phyloP scores from a whole-genome alignment of 2,888 invertebrate genomes.

The Trichogramma dendrolimi region DNA sequence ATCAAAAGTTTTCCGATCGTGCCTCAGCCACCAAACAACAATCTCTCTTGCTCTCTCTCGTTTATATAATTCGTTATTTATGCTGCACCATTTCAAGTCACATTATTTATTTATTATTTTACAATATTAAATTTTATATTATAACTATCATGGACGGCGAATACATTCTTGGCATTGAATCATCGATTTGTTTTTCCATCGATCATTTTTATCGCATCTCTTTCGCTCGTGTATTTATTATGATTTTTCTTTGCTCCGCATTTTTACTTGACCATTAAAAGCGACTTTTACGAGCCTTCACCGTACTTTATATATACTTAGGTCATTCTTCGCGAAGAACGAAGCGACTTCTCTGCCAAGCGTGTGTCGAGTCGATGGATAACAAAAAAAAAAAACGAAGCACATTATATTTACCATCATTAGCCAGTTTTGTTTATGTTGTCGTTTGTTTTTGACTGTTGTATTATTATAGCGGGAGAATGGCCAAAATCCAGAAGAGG shows the following conservation, averaged over 20 bases:
- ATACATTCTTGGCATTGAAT: conserved; percentile 39
- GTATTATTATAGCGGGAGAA: conserved; percentile 50
- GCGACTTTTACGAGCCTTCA: no score
- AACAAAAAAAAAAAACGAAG: conserved; percentile 15
- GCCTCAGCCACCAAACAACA: conserved; percentile 32
- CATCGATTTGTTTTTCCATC: conserved; percentile 24
- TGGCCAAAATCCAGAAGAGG: conserved; percentile 44
- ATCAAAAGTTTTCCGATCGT: conserved; percentile 21
- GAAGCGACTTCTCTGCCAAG: conserved; percentile 38
- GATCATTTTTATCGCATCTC: background rate
- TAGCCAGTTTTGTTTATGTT: conserved; percentile 51
- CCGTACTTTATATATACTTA: no score
- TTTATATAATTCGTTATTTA: conserved; percentile 17
- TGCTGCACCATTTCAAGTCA: background rate
- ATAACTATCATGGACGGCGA: conserved; percentile 22
- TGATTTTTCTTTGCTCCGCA: no score
- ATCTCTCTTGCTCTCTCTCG: conserved; percentile 6
- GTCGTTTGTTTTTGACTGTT: conserved; percentile 51
- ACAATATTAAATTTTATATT: no score
- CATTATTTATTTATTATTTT: no score
- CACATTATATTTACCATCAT: conserved; percentile 33
- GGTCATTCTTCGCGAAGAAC: no score
- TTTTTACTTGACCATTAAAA: no score
- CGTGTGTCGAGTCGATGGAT: conserved; percentile 29
- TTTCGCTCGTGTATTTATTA: no score